A percentile compares a stretch with the other conserved stretches of the same genome.
These are phyloP conservation scores for Ceraclea dissimilis DNA, from an alignment of 2,888 invertebrate genomes.

Conservation along the genomic window DNA sequence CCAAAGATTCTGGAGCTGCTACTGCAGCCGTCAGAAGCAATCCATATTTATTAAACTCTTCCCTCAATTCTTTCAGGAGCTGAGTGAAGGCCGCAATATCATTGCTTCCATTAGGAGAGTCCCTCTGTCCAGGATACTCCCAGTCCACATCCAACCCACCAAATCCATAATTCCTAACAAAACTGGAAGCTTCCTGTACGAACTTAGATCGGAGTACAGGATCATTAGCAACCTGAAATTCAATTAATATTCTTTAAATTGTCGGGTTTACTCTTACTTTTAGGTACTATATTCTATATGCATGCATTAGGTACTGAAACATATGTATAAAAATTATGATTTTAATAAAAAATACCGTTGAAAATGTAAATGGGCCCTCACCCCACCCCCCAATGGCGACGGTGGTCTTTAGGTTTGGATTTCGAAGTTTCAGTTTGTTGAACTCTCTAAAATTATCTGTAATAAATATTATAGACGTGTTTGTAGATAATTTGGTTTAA, in stretches of 20 bases:
- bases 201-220: conserved; percentile 36
- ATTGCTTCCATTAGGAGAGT: conserved; percentile 32
- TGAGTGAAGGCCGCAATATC: conserved; percentile 35
- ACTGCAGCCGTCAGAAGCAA: conserved; percentile 46
- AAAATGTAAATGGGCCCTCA: conserved; percentile 45
- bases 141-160: conserved; percentile 60
- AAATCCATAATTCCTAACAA: conserved; percentile 44
- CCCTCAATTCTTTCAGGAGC: too few relatives aligned
- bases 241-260: neutral
- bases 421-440: conserved; percentile 36
- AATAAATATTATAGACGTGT: too few relatives aligned
- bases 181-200: conserved; percentile 40
- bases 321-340: too few relatives aligned
- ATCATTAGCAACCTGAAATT: conserved; percentile 29
- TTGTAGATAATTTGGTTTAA: too few relatives aligned
- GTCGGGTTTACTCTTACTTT: too few relatives aligned
- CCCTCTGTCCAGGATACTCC: conserved; percentile 51
- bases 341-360: too few relatives aligned
- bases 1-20: conserved; percentile 37
- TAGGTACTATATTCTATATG: too few relatives aligned
- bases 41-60: too few relatives aligned
- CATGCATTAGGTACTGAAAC: too few relatives aligned
- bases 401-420: conserved; percentile 38
- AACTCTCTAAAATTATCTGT: conserved; percentile 37
- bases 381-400: conserved; percentile 52